Evolutionary conservation across 2,113 vertebrate genomes (phyloP).

Genomic region (Tor tambroides): DNA sequence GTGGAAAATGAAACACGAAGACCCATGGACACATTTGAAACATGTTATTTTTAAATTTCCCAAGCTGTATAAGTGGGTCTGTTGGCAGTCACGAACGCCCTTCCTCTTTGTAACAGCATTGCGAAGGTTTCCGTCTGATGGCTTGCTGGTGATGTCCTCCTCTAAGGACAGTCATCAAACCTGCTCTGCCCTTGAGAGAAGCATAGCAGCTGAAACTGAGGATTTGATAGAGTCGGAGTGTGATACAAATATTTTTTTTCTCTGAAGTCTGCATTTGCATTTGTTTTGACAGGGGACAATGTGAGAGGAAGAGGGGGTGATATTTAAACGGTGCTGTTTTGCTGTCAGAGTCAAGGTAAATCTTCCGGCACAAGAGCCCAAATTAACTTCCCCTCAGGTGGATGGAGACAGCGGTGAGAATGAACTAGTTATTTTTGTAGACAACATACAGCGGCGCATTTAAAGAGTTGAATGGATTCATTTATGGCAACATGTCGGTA

Average conservation of each 20-base stretch:
- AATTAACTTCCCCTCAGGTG: slow-evolving; percentile 18
- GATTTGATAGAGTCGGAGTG: neutral
- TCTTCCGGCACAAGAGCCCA: neutral
- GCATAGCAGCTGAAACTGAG: slow-evolving; percentile 7
- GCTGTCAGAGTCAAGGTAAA: slow-evolving; percentile 26
- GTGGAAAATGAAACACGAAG: neutral
- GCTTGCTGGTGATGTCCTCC: neutral
- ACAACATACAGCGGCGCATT: neutral
- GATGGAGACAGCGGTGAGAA: neutral
- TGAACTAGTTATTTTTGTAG: slow-evolving; percentile 4
- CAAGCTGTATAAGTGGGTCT: neutral
- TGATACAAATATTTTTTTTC: neutral
- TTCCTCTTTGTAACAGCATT: neutral
- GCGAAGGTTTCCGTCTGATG: neutral
- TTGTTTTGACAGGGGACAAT: slow-evolving; percentile 23
- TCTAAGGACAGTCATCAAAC: slow-evolving; percentile 11
- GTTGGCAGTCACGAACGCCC: neutral
- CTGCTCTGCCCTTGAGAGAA: slow-evolving; percentile 6
- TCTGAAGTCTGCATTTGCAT: slow-evolving; percentile 15
- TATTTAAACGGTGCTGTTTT: slow-evolving; percentile 36
- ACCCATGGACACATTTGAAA: neutral
- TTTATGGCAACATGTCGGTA: neutral
- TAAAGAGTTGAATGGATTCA: neutral
- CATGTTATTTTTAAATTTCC: neutral
- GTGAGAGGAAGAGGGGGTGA: slow-evolving; percentile 12